phyloP scores from a whole-genome alignment of 2,113 vertebrate species.

The Gallinago undulata region DNA sequence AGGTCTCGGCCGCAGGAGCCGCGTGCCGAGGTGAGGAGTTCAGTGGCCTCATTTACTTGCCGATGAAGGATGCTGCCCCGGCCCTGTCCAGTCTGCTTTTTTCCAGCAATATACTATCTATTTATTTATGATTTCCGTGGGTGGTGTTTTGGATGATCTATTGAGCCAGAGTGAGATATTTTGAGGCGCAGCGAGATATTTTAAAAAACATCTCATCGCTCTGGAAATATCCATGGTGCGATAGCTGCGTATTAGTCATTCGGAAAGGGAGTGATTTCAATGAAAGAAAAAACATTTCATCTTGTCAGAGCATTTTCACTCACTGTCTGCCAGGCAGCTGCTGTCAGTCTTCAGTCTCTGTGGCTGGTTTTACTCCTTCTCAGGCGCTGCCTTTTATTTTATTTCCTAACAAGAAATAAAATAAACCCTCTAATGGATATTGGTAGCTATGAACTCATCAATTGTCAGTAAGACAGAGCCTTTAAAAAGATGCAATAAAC shows the following conservation, averaged over 20 bases:
- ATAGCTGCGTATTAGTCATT: constrained; percentile 65
- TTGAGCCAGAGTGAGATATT: constrained; percentile 69
- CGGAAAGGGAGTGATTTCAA: constrained; percentile 68
- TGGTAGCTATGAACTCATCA: constrained; percentile 49
- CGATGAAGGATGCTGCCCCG: constrained; percentile 3
- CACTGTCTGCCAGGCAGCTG: constrained; percentile 64
- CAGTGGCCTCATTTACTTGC: neutral
- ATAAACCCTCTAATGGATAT: constrained; percentile 62
- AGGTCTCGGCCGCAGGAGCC: neutral
- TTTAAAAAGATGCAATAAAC: constrained; percentile 33
- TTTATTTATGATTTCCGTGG: constrained; percentile 66
- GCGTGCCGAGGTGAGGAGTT: neutral
- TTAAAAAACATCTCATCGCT: constrained; percentile 68
- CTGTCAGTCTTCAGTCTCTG: constrained; percentile 50
- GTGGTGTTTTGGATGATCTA: constrained; percentile 65
- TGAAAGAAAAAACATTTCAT: constrained; percentile 71
- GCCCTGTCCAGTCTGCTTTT: constrained; percentile 14
- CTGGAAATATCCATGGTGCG: constrained; percentile 59
- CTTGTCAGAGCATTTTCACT: constrained; percentile 66
- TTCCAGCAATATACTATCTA: constrained; percentile 18
- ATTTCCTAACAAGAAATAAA: constrained; percentile 62
- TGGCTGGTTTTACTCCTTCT: constrained; percentile 28
- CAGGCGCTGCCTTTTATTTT: constrained; percentile 21
- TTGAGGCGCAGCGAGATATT: constrained; percentile 63
- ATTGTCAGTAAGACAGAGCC: constrained; percentile 19